These are phyloP conservation scores for Cuniculus paca DNA, from an alignment of 2,797 vertebrate genomes.

Conservation along the genomic window DNA sequence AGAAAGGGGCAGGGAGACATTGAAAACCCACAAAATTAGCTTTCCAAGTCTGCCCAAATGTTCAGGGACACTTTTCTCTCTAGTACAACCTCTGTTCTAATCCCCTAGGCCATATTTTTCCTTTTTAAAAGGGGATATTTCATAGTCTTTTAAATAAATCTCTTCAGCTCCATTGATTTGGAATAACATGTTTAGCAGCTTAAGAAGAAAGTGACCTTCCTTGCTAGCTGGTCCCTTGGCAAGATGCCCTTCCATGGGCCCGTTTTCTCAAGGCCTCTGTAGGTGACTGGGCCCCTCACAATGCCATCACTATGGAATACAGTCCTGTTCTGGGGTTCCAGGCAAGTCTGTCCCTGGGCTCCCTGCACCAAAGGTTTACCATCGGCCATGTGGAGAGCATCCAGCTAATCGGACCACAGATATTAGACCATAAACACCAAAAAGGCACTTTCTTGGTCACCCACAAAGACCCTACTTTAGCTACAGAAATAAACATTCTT, in stretches of 20 bases:
- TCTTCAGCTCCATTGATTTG: slow-evolving; percentile 78
- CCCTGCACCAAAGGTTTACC: not conserved
- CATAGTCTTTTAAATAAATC: slow-evolving; percentile 69
- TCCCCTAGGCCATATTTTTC: slow-evolving; percentile 60
- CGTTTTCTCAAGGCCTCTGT: slow-evolving; percentile 45
- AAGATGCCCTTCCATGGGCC: not conserved
- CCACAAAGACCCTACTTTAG: not conserved
- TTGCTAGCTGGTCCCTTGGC: not conserved
- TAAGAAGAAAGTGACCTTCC: slow-evolving; percentile 65
- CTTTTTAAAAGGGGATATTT: slow-evolving; percentile 65
- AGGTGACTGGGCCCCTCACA: not conserved
- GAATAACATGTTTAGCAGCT: slow-evolving; percentile 79
- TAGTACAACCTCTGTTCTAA: slow-evolving; percentile 53
- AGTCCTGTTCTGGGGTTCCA: not conserved
- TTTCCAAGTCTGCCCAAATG: not conserved
- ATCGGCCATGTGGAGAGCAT: not conserved
- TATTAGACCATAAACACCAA: not conserved
- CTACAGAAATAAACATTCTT: not conserved
- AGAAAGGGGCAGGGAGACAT: not conserved
- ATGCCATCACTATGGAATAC: not conserved
- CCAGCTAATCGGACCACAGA: not conserved
- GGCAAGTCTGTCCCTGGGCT: not conserved
- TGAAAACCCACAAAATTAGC: not conserved
- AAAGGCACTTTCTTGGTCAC: not conserved
- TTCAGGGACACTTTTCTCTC: slow-evolving; percentile 62